Evolutionary conservation across 92 coral and sea anemone genomes (phyloP).

Genomic region (Parazoanthus darwini): DNA sequence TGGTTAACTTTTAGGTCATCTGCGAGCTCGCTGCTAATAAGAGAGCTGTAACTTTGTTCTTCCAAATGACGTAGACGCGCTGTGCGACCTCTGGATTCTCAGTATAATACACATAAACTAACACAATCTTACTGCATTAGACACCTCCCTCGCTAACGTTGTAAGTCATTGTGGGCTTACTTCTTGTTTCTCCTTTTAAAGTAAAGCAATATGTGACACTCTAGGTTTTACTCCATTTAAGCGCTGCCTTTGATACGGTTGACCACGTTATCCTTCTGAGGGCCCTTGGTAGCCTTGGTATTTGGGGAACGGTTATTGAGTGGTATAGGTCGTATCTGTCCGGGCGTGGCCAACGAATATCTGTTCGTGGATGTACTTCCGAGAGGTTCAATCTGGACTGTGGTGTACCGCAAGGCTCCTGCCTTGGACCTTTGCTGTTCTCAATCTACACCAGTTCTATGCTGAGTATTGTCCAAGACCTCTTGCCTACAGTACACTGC

Average conservation of each 20-base stretch:
- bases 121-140: slow-evolving; percentile 9
- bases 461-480: neutral
- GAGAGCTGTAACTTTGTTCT: slow-evolving; percentile 5
- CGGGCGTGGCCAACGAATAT: slow-evolving; percentile 2
- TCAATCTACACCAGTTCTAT: neutral
- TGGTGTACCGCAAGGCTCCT: neutral
- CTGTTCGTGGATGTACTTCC: slow-evolving; percentile 6
- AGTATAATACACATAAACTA: slow-evolving; percentile 9
- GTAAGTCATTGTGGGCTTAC: neutral
- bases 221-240: neutral
- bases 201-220: neutral
- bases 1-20: slow-evolving; percentile 7
- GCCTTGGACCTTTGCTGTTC: too few relatives aligned
- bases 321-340: slow-evolving; percentile 5
- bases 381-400: neutral
- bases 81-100: slow-evolving; percentile 4
- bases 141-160: slow-evolving; percentile 4
- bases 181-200: slow-evolving; percentile 3
- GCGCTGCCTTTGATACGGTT: too few relatives aligned
- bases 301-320: slow-evolving; percentile 2
- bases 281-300: slow-evolving; percentile 8
- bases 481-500: slow-evolving; percentile 1
- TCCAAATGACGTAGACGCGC: slow-evolving; percentile 12
- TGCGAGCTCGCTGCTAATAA: slow-evolving; percentile 29
- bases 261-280: slow-evolving; percentile 3